phyloP scores from a whole-genome alignment of 2,113 vertebrate species.

The Naja naja region DNA sequence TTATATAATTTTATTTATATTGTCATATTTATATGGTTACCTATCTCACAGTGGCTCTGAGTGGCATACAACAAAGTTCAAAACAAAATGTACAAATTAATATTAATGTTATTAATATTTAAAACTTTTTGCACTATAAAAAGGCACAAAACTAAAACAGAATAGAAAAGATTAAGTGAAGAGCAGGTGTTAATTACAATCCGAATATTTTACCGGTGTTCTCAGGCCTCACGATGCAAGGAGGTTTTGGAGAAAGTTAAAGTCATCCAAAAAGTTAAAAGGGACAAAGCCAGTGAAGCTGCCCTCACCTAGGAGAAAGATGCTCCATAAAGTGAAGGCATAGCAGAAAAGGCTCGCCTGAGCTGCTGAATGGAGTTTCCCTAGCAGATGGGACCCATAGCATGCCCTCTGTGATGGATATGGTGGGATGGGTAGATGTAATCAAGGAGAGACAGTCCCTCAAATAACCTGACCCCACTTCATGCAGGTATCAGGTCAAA shows the following conservation, averaged over 20 bases:
- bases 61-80: background rate
- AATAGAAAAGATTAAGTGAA: background rate
- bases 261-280: background rate
- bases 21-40: background rate
- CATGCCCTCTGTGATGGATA: background rate
- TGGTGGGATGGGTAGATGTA: background rate
- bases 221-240: background rate
- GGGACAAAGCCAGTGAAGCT: too few relatives aligned
- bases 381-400: background rate
- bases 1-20: constrained; percentile 15
- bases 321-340: too few relatives aligned
- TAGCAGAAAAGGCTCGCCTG: too few relatives aligned
- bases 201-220: background rate
- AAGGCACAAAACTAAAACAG: background rate
- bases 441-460: background rate
- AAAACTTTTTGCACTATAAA: background rate
- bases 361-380: too few relatives aligned
- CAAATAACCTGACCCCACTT: background rate
- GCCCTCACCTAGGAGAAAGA: too few relatives aligned
- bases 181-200: background rate
- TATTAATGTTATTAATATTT: background rate
- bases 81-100: background rate
- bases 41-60: background rate
- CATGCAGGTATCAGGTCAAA: background rate
- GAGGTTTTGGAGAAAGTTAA: background rate